Base-by-base conservation (phyloP, 2,797 vertebrate genomes). In the Etheostoma perlongum region DNA sequence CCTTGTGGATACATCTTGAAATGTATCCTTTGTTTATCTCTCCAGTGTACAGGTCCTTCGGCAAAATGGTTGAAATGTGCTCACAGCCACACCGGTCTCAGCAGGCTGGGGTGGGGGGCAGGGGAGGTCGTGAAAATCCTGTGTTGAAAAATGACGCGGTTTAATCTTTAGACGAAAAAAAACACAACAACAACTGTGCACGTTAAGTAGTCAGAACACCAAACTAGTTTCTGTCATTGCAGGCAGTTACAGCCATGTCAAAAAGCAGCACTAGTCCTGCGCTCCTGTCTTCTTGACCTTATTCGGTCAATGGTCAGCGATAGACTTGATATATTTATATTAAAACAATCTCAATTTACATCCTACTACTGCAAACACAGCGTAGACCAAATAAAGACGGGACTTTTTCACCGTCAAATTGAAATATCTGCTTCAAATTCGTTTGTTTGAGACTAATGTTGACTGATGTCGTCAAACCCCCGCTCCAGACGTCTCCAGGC, bases 1-100 rank as follows among this genome's bases (percentile, higher is more conserved):
- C 96, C 96, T 93, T 96, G 96, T 88, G 96, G 96, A 95, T 96
- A 97, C 96, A 97, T 97, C 93, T 92, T 90, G 89, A 89, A 92
- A 87, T 82, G 85, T 88, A 90, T 86, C 90, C 93, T 93, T 92
- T 93, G 93, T 95, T 94, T 93, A 93, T 90, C 66, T 89, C 90
- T 87, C 92, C 89, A 85, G 86, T 81, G 89, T 91, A 57, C 81
- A 82, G 82, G 85, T 90, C 89, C 88, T 93, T 88, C 84, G 89
- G 89, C 83, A 80, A 89, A 91, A 88, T 72, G 89, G 87, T 84
- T 82, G 87, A 89, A 83, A 89, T 86, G 65, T 80, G 82, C 87
- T 90, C 89, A 79, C 85, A 81, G 88, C 82, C 85, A 79, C 86
- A 74, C 84, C 86, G 84, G 90, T 85, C 85, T 91, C 82, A 76